These are phyloP conservation scores for Calliphora vomitoria DNA, from an alignment of 2,888 invertebrate genomes.

Conservation along the genomic window DNA sequence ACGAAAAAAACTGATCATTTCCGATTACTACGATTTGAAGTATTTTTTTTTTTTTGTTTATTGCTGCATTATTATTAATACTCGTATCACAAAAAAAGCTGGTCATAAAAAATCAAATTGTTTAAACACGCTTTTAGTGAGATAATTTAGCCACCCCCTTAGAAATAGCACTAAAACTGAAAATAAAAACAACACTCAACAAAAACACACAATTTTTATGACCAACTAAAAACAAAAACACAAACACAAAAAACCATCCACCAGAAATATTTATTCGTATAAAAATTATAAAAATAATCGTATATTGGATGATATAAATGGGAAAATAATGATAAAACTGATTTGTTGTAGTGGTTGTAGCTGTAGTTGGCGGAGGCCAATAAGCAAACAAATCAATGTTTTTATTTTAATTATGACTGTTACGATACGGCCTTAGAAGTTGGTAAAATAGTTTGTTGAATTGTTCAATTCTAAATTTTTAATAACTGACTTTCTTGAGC, in stretches of 20 bases:
- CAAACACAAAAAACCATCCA: background rate
- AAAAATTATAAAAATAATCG: slow-evolving; percentile 16
- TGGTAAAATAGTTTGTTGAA: no score
- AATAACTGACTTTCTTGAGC: no score
- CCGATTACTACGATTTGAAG: background rate
- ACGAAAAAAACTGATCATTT: slow-evolving; percentile 8
- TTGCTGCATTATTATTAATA: slow-evolving; percentile 5
- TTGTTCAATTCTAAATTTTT: no score
- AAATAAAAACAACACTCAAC: background rate
- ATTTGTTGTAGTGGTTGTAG: background rate
- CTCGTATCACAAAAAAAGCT: slow-evolving; percentile 3
- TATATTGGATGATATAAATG: background rate
- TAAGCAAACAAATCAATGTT: background rate
- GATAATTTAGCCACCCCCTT: slow-evolving; percentile 47
- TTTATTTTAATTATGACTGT: background rate
- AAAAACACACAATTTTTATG: background rate
- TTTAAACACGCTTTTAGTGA: background rate
- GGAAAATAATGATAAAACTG: slow-evolving; percentile 21
- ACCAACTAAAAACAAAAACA: background rate
- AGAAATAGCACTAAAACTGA: slow-evolving; percentile 10
- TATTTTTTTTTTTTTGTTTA: background rate
- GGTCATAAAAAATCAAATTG: slow-evolving; percentile 48
- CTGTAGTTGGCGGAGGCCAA: background rate
- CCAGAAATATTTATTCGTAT: background rate
- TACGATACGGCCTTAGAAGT: no score